Evolutionary conservation across 2,797 vertebrate species (phyloP).

Genomic region (Liasis olivaceus): DNA sequence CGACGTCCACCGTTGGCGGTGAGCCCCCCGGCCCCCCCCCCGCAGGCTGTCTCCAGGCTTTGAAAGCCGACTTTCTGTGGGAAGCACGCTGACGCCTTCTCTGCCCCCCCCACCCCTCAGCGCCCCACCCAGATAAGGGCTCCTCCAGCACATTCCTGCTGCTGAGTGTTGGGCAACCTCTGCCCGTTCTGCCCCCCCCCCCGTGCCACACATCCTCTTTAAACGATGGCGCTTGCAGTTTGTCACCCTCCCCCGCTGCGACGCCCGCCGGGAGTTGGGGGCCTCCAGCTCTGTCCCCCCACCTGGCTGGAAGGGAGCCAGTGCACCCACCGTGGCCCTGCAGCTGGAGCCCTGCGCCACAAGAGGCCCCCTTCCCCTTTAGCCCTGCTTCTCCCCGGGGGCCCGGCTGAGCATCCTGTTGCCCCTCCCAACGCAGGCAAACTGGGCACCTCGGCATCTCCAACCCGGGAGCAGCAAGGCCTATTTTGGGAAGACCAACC

Average conservation of each 20-base stretch:
- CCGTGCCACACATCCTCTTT: not conserved
- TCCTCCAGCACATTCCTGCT: too few relatives aligned
- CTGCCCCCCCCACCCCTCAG: too few relatives aligned
- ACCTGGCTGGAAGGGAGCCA: not conserved
- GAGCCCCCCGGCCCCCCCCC: too few relatives aligned
- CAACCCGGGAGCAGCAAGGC: not conserved
- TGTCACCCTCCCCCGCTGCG: too few relatives aligned
- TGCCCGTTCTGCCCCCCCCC: not conserved
- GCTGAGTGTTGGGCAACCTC: not conserved
- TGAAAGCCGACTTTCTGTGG: too few relatives aligned
- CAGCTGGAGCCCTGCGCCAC: not conserved
- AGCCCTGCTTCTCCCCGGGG: not conserved
- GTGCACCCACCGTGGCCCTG: not conserved
- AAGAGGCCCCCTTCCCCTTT: not conserved
- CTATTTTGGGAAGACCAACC: not conserved
- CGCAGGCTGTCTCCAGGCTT: too few relatives aligned
- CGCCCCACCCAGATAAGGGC: too few relatives aligned
- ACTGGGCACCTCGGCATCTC: not conserved
- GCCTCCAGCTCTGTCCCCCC: not conserved
- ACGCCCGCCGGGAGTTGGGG: not conserved
- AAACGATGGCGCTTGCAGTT: too few relatives aligned
- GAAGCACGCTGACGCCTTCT: too few relatives aligned
- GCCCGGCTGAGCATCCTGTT: not conserved
- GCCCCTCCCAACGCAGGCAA: not conserved
- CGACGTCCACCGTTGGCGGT: too few relatives aligned